Base-by-base conservation (phyloP, 2,113 vertebrate genomes). In the Rallus limicola region DNA sequence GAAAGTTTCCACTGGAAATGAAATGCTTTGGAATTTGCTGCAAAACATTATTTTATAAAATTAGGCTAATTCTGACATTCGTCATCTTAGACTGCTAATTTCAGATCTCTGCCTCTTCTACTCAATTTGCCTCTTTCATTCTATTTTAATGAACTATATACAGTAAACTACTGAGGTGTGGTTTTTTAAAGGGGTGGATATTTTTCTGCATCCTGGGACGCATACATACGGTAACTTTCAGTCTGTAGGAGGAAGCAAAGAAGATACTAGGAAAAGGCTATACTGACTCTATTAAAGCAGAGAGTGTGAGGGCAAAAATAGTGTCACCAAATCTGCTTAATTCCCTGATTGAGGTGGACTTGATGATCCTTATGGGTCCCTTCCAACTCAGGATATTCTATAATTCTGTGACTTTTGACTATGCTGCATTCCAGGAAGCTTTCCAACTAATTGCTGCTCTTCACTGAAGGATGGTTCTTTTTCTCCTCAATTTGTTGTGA, bases 1-100 rank as follows among this genome's bases (percentile, higher is more conserved):
- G 71, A 85, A 97, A 95, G 76, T 96, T 96, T 97, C 85, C 94
- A 72, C 89, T 69, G 86, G 86, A 97, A 97, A 85, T 71, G 33
- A 88, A 97, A 85, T 79, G 75, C 88, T 95, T 96, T 75, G 85
- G 92, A 97, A 64, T 97, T 97, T 71, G 64, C 81, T 83, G 71
- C 40, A 94, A 94, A 96, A 85, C 55, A 13, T 60, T 94, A 44
- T 93, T 97, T 92, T 71, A 72, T 80, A 92, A 95, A 97, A 90
- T 70, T 29, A 19, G 40, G 16, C 42, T 88, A 92, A 92, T 96
- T 91, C 96, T 69, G 38, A 72, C 56, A 64, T 16, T 85, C 36
- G 34, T 81, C 40, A 62, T 94, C 93, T 96, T 91, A 87, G 90
- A 76, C 42, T 77, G 80, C 83, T 96, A 60, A 83, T 97, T 93